Base-by-base conservation (phyloP, 2,888 invertebrate species). In the Hydriomena furcata region DNA sequence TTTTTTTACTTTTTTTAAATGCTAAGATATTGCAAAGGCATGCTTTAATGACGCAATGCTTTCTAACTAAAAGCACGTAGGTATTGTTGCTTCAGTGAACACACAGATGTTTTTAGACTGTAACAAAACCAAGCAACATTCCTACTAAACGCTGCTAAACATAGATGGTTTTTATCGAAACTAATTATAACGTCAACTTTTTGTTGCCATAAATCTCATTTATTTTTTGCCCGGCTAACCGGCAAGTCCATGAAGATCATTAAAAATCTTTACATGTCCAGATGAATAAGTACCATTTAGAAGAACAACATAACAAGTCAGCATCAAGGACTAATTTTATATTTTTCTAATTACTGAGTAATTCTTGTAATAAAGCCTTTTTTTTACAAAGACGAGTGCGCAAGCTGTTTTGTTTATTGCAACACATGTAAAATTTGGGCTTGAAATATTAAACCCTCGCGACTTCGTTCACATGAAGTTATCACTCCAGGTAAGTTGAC, bases 151-250 rank as follows among this genome's bases (percentile, higher is more conserved):
- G 60, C 25, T 52, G 47, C 43, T 65, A 63, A 66, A 65, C 61
- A 61, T 53, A 64, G 61, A 63, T 63, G 58, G 52, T 68, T 76
- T 71, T 68, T 78, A 71, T 65, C 51, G 59, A 66, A 72, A 67
- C 73, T 84, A 85, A 86, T 85, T 84, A 85, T 75, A 78, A 73
- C 73, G 79, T 86, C 77, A 77, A 61, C 67, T 85, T 84, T 86
- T 85, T 84, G 76, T 64, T 60, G 57, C 52, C 55, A 52, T 61
- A 65, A 80, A 84, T 80, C 74, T 83, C 82, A 86, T 86, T 84
- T 81, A 79, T 81, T 86, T 86, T 85, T 85, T 85, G 72, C 37
- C 28, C 62, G 43, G 32, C 38, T 46, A 34, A 24, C 32, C 28
- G 45, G 61, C 56, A 62, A 57, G 54, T 61, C 42, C 28, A 45